A percentile compares a stretch with the other conserved stretches of the same genome.
Conservation (phyloP, 2,113 vertebrate species). For the Thalassarche chlororhynchos region DNA sequence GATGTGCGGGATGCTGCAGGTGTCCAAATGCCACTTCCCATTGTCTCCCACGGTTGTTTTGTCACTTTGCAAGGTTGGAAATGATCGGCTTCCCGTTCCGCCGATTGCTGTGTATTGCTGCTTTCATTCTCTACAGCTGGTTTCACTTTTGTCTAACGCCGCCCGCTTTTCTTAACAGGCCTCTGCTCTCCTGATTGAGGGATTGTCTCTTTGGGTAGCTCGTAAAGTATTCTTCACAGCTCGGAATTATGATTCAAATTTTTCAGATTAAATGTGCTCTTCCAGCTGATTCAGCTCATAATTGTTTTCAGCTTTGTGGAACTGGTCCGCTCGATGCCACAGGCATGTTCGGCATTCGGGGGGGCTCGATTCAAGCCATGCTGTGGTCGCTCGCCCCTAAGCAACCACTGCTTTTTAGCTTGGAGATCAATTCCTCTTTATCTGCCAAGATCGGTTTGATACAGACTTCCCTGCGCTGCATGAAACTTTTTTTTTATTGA, state of each 20-base stretch:
- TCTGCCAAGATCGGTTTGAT: neutral
- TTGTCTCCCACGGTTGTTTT: neutral
- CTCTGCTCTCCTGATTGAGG: constrained; percentile 64
- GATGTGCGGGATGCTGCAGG: neutral
- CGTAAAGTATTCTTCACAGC: constrained; percentile 39
- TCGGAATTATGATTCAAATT: constrained; percentile 64
- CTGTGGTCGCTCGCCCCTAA: neutral
- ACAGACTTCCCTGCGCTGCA: neutral
- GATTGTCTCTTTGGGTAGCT: constrained; percentile 51
- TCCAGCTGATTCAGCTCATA: constrained; percentile 52
- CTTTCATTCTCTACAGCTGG: constrained; percentile 50
- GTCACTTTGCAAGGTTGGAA: neutral
- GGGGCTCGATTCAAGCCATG: neutral
- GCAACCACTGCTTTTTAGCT: neutral
- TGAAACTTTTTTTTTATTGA: neutral
- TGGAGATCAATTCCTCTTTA: neutral
- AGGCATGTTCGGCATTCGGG: neutral
- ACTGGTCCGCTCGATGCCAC: neutral
- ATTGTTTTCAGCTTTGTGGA: constrained; percentile 18
- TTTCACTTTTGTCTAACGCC: constrained; percentile 41
- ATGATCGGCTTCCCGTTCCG: neutral
- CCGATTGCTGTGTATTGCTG: neutral
- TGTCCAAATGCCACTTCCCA: neutral
- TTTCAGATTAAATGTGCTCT: neutral
- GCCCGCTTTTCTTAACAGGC: constrained; percentile 36